Conservation (phyloP, 2,113 vertebrate species). For the Barnardius zonarius region DNA sequence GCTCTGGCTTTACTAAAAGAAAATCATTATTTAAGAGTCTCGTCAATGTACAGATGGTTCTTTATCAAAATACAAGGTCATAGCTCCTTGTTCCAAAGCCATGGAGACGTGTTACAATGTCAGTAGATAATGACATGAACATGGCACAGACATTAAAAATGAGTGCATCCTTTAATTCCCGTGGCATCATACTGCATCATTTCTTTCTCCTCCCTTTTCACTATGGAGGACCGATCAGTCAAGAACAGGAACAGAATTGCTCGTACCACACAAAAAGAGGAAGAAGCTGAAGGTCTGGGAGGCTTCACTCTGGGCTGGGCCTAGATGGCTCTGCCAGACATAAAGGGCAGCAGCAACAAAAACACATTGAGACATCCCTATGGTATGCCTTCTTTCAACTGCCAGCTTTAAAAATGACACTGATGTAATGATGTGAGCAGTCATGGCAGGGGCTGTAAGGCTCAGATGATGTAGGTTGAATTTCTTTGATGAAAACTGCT, state of each 20-base stretch:
- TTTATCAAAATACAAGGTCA: background rate
- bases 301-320: background rate
- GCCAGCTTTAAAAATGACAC: background rate
- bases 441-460: background rate
- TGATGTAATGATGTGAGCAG: background rate
- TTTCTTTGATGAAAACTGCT: background rate
- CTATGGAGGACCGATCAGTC: background rate
- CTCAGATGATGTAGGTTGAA: background rate
- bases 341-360: background rate
- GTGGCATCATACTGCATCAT: background rate
- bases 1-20: background rate
- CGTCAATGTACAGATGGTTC: background rate
- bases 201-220: background rate
- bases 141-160: background rate
- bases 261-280: background rate
- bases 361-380: background rate
- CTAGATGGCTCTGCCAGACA: background rate
- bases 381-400: background rate
- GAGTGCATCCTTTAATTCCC: background rate
- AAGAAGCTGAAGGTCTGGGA: background rate
- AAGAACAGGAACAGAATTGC: background rate
- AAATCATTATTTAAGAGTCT: background rate
- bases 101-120: background rate
- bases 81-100: background rate
- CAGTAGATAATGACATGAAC: background rate